These are phyloP conservation scores for Netelia melanura DNA, from an alignment of 2,888 invertebrate genomes.

Conservation along the genomic window DNA sequence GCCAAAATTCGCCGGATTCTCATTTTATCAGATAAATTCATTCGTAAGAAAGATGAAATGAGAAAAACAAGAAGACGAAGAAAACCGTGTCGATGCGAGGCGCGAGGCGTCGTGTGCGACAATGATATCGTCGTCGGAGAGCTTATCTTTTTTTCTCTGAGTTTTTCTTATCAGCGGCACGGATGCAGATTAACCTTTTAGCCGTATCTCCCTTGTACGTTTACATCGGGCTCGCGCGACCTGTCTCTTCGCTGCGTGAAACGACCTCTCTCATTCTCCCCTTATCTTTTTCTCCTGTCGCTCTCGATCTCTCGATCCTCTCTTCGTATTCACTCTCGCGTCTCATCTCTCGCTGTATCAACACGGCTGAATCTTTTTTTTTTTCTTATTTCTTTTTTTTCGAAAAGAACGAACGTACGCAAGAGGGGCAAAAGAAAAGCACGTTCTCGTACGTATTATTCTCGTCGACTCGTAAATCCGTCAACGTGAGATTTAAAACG, in stretches of 20 bases:
- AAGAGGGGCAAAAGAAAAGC: not conserved
- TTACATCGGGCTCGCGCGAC: slow-evolving; percentile 4
- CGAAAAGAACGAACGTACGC: no score
- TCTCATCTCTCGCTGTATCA: no score
- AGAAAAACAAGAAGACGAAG: not conserved
- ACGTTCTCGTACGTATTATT: slow-evolving; percentile 32
- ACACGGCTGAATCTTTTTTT: not conserved
- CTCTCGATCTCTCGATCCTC: no score
- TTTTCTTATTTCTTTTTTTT: not conserved
- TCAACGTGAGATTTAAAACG: slow-evolving; percentile 13
- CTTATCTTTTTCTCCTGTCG: not conserved
- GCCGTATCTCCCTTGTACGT: slow-evolving; percentile 14
- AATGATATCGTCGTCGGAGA: no score
- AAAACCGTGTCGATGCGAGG: slow-evolving; percentile 1
- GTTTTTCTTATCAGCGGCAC: slow-evolving; percentile 3
- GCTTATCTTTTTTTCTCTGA: no score
- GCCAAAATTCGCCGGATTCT: no score
- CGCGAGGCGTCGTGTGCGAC: no score
- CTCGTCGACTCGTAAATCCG: slow-evolving; percentile 50
- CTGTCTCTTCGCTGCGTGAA: not conserved
- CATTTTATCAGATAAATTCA: no score
- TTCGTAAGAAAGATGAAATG: no score
- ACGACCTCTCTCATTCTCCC: slow-evolving; percentile 2
- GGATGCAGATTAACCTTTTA: slow-evolving; percentile 66
- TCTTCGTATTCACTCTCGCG: no score